A percentile compares a stretch with the other conserved stretches of the same genome.
These are phyloP conservation scores for Neodiprion virginianus DNA, from an alignment of 1,140 invertebrate genomes.

Conservation along the genomic window DNA sequence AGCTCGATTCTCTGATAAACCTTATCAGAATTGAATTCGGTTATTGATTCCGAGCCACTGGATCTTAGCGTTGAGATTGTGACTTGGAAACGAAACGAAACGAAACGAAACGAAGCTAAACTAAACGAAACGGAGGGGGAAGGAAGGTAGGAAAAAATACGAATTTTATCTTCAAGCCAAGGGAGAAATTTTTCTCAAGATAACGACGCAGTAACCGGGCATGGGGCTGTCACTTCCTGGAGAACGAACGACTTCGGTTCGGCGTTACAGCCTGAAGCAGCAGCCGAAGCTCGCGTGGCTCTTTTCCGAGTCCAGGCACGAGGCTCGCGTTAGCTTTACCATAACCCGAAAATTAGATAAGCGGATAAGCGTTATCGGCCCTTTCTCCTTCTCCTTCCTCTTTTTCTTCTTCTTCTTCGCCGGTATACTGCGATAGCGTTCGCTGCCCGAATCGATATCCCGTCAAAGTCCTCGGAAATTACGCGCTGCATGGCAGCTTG, in stretches of 20 bases:
- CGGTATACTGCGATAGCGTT: not conserved
- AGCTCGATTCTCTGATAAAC: too few species aligned
- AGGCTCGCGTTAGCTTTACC: not conserved
- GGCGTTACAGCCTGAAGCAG: not conserved
- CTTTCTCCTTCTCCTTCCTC: constrained; percentile 13
- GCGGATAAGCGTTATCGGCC: constrained; percentile 2
- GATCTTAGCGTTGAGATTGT: too few species aligned
- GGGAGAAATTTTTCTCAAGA: constrained; percentile 1
- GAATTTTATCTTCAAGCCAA: not conserved
- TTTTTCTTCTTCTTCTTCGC: not conserved
- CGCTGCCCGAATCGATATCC: too few species aligned
- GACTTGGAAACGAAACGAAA: too few species aligned
- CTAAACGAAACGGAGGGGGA: not conserved
- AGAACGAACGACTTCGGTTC: constrained; percentile 4
- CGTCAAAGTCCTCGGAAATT: too few species aligned
- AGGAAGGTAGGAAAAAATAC: not conserved
- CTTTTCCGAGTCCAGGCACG: not conserved
- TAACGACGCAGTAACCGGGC: not conserved
- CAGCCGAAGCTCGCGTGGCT: not conserved
- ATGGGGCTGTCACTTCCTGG: not conserved
- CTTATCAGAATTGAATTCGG: too few species aligned
- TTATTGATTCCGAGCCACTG: too few species aligned
- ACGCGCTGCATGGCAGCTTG: too few species aligned
- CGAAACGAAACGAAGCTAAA: too few species aligned
- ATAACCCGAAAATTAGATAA: not conserved